phyloP scores from a whole-genome alignment of 92 coral and sea anemone species.

The Parazoanthus swiftii region DNA sequence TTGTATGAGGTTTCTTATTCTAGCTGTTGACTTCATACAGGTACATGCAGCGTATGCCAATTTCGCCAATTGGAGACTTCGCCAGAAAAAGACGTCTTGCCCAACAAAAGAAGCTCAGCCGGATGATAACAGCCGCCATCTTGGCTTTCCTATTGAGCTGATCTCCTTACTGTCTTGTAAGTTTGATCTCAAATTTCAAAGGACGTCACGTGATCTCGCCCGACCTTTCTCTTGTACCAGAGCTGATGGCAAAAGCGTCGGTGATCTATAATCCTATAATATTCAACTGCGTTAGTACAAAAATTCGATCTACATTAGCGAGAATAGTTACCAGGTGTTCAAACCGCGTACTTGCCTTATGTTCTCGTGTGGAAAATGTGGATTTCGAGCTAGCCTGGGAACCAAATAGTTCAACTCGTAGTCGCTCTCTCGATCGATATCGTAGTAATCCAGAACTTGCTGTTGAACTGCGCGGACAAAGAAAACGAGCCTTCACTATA shows the following conservation, averaged over 20 bases:
- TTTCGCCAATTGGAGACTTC: background rate
- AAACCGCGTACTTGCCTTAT: no score
- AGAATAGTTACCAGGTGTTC: no score
- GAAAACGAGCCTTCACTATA: no score
- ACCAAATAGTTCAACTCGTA: no score
- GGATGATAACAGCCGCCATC: slow-evolving; percentile 55
- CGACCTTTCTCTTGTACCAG: slow-evolving; percentile 56
- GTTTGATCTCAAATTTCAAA: slow-evolving; percentile 44
- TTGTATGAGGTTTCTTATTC: no score
- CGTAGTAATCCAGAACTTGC: no score
- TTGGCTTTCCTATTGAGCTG: slow-evolving; percentile 59
- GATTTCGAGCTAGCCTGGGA: no score
- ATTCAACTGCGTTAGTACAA: no score
- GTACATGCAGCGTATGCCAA: background rate
- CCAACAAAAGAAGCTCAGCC: slow-evolving; percentile 43
- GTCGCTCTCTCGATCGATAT: no score
- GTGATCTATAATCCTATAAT: slow-evolving; percentile 58
- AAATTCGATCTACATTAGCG: no score
- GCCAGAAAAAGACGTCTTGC: background rate
- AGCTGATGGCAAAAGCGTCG: slow-evolving; percentile 67
- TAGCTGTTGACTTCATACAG: background rate
- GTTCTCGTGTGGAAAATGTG: no score
- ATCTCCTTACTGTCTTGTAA: slow-evolving; percentile 62
- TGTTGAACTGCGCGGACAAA: no score
- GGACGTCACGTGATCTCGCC: slow-evolving; percentile 48